Evolutionary conservation across 2,113 vertebrate genomes (phyloP).

Genomic region (Eulemur macaco): DNA sequence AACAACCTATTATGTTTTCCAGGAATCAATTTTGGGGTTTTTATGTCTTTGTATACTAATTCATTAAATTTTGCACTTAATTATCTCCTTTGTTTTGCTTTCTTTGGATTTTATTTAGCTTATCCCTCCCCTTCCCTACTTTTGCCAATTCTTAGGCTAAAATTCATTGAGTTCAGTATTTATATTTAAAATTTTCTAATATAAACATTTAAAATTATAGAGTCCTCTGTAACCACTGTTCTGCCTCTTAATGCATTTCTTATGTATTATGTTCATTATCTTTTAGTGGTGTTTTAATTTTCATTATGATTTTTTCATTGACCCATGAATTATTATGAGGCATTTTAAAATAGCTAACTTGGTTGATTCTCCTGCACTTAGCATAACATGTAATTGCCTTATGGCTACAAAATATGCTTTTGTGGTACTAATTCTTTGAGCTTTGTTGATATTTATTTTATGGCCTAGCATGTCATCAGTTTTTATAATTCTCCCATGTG

Average conservation of each 20-base stretch:
- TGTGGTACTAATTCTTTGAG: not conserved
- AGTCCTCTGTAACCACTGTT: not conserved
- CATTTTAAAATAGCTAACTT: not conserved
- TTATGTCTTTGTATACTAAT: not conserved
- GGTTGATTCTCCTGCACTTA: not conserved
- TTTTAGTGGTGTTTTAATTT: constrained; percentile 43
- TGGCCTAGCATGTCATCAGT: not conserved
- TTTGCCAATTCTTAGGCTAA: not conserved
- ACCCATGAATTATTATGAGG: not conserved
- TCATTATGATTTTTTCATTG: not conserved
- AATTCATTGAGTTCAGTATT: not conserved
- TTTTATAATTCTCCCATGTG: not conserved
- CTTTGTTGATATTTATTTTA: not conserved
- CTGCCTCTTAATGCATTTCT: not conserved
- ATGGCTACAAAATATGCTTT: not conserved
- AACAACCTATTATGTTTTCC: not conserved
- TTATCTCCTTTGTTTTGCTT: not conserved
- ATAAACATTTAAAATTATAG: not conserved
- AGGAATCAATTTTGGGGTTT: not conserved
- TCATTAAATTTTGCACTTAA: not conserved
- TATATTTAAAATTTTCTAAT: not conserved
- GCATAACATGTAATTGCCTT: not conserved
- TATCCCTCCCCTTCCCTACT: not conserved
- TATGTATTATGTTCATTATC: not conserved
- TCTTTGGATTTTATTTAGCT: not conserved